Evolutionary conservation across 2,797 vertebrate genomes (phyloP), one percentile per base, ranked within the genome.

Genomic region (Ctenosaura bakeri): DNA sequence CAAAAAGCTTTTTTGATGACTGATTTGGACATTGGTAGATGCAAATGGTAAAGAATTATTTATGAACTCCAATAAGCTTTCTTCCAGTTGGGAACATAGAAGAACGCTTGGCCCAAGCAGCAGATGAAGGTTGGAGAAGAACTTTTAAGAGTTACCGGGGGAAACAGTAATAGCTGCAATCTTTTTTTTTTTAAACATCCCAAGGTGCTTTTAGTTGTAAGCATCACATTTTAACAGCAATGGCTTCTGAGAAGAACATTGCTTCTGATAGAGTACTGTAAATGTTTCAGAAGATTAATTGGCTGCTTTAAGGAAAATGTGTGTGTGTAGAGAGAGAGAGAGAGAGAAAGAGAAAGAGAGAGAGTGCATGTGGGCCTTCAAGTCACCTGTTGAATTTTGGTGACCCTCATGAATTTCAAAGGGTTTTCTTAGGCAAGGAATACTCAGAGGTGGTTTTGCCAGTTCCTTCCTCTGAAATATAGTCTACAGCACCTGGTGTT

Each of bases 181-280:
- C 12, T 86, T 73, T 54, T 42, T 32, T 32, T 24, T 3, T 26
- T 26, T 29, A 24, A 79, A 77, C 26, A 78, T 66, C 56, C 32
- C 80, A 74, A 62, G 54, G 8, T 76, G 52, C 29, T 83, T 83
- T 32, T 22, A 86, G 71, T 20, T 86, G 69, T 73, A 32, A 77
- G n/a, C 50, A n/a, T 88, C 79, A 69, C n/a, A 3, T 12, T 52
- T 90, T 83, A 88, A 84, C 22, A 64, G n/a, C 73, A 35, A 59
- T 12, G 35, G n/a, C 59, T 50, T n/a, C 46, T n/a, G 38, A 35
- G 89, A 9, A 81, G 80, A 78, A 12, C 0, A 0, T 2, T 69
- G 78, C 24, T 66, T 78, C 78, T 35, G 3, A 59, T 38, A 84
- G 84, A 42, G 22, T 52, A 77, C 83, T 80, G 35, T 78, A 80